Conservation (phyloP, 2,797 vertebrate genomes). For the Hemitrygon akajei region DNA sequence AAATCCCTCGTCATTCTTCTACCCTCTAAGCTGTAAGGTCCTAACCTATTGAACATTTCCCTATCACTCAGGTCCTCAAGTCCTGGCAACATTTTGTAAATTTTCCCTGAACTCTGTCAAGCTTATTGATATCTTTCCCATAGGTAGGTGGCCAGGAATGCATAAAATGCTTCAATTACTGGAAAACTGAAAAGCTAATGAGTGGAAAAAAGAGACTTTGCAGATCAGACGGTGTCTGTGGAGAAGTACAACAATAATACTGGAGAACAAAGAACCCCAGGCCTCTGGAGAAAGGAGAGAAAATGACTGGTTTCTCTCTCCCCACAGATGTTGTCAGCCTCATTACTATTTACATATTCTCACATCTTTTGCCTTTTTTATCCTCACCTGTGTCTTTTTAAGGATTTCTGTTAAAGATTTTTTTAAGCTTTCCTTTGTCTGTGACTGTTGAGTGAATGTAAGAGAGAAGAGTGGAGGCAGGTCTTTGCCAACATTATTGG, state of each 20-base stretch:
- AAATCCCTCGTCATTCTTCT: too few species aligned
- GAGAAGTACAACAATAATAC: not conserved
- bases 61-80: too few species aligned
- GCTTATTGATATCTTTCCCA: too few species aligned
- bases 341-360: not conserved
- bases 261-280: not conserved
- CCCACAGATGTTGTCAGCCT: constrained; percentile 1
- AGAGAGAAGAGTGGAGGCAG: not conserved
- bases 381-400: constrained; percentile 9
- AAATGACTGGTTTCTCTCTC: not conserved
- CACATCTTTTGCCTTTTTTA: not conserved
- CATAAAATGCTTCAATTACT: not conserved
- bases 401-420: not conserved
- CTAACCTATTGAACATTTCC: too few species aligned
- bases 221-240: not conserved
- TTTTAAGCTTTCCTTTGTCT: constrained; percentile 1
- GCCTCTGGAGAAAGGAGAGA: not conserved
- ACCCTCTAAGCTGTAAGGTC: too few species aligned
- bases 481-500: not conserved
- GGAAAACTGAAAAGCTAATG: not conserved
- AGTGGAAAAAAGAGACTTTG: not conserved
- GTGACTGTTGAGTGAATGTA: constrained; percentile 1
- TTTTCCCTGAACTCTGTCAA: too few species aligned
- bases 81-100: too few species aligned
- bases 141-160: too few species aligned